These are phyloP conservation scores for Drosophila truncata DNA, from an alignment of 1,140 invertebrate genomes.

Conservation along the genomic window DNA sequence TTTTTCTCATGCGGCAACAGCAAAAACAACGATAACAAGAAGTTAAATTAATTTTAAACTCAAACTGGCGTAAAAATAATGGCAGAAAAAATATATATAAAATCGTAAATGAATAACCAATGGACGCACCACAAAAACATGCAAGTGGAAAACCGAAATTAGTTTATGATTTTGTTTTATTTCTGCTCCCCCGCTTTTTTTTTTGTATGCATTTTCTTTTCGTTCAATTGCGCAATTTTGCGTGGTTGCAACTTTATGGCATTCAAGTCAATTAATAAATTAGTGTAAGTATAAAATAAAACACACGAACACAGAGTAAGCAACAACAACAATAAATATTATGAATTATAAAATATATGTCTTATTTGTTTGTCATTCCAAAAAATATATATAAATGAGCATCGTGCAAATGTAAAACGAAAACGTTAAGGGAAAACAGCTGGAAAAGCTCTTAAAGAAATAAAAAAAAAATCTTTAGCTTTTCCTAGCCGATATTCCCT, in stretches of 20 bases:
- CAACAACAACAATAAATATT: conserved; percentile 63
- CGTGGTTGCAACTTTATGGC: conserved; percentile 45
- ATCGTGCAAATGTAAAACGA: conserved; percentile 48
- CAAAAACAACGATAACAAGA: conserved; percentile 32
- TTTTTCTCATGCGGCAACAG: conserved; percentile 72
- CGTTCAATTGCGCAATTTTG: conserved; percentile 53
- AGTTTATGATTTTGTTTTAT: conserved; percentile 56
- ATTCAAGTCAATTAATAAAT: conserved; percentile 46
- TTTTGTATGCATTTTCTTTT: conserved; percentile 22
- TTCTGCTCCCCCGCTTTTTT: conserved; percentile 19
- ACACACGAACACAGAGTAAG: conserved; percentile 60
- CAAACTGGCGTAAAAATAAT: conserved; percentile 43
- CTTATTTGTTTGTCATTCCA: conserved; percentile 35
- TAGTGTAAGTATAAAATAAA: conserved; percentile 42
- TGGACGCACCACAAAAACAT: conserved; percentile 33
- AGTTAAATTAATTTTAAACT: conserved; percentile 59
- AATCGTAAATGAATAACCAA: conserved; percentile 37
- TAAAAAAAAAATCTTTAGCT: neutral
- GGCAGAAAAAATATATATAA: conserved; percentile 17
- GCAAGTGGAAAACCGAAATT: conserved; percentile 28
- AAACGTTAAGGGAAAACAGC: neutral
- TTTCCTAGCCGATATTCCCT: neutral
- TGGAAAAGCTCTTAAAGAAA: neutral
- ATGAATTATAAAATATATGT: conserved; percentile 14
- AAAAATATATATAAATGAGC: conserved; percentile 33